Conservation (phyloP, 2,797 vertebrate species). For the Myotis myotis region DNA sequence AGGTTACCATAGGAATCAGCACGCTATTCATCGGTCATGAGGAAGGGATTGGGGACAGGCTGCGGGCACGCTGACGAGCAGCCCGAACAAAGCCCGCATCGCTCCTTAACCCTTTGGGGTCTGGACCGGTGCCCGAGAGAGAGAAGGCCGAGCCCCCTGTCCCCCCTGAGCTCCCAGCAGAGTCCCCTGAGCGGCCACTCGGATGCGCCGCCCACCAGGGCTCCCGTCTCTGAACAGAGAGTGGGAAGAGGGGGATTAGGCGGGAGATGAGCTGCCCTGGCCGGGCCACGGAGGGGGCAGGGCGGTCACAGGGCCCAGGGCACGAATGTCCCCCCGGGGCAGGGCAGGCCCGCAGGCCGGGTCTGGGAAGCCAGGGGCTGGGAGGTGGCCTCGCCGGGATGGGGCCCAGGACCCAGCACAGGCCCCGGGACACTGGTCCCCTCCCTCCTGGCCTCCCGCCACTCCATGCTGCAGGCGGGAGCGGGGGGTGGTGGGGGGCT, state of each 20-base stretch:
- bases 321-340: accelerated
- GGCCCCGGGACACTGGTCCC: too few relatives aligned
- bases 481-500: too few relatives aligned
- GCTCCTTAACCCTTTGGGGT: slow-evolving; percentile 85
- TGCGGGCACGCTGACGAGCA: slow-evolving; percentile 85
- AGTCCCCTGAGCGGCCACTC: neutral
- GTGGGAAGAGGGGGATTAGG: neutral
- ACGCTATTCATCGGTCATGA: slow-evolving; percentile 93
- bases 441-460: neutral
- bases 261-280: neutral
- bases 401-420: neutral
- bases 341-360: neutral
- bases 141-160: neutral
- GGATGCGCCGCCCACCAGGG: accelerated
- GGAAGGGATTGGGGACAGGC: slow-evolving; percentile 93
- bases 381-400: accelerated
- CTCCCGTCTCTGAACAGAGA: neutral
- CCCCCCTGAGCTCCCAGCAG: neutral
- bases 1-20: slow-evolving; percentile 91
- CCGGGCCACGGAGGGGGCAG: too few relatives aligned
- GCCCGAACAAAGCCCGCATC: slow-evolving; percentile 82
- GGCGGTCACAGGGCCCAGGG: neutral
- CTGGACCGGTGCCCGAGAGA: slow-evolving; percentile 68
- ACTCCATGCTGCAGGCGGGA: too few relatives aligned
- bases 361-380: accelerated